A percentile compares a stretch with the other conserved stretches of the same genome.
Conservation (phyloP, 35 echinoderm and acorn worm species). For the Heliocidaris erythrogramma region DNA sequence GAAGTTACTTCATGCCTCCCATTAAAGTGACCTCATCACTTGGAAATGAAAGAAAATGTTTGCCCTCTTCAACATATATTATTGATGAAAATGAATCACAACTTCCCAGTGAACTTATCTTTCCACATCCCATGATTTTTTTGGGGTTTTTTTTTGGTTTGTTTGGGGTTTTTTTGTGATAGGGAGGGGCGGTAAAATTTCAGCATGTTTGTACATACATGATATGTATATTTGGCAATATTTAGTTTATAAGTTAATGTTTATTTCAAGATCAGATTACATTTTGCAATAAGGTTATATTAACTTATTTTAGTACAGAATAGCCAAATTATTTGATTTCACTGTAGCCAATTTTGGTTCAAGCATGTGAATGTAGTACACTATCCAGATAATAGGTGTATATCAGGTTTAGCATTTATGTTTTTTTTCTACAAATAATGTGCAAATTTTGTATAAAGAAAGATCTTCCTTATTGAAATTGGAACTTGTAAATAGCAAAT, state of each 20-base stretch:
- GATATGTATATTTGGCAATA: conserved; percentile 18
- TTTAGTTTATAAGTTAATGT: neutral
- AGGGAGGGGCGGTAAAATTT: neutral
- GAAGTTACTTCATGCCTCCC: too few species aligned
- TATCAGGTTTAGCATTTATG: neutral
- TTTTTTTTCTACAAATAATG: neutral
- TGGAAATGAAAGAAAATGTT: neutral
- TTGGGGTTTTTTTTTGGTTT: neutral
- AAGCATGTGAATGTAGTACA: neutral
- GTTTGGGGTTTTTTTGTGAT: neutral
- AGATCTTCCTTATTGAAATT: neutral
- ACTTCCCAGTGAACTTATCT: too few species aligned
- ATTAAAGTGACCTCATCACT: neutral
- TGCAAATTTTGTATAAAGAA: conserved; percentile 7
- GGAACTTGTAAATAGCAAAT: neutral
- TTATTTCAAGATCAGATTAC: neutral
- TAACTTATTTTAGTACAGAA: neutral
- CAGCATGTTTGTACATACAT: neutral
- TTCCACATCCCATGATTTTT: neutral
- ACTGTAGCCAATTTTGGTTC: neutral
- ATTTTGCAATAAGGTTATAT: neutral
- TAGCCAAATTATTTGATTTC: neutral
- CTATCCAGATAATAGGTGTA: neutral
- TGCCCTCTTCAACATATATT: neutral
- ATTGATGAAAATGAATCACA: too few species aligned